These are phyloP conservation scores for Autographa pulchrina DNA, from an alignment of 2,888 invertebrate genomes.

Conservation along the genomic window DNA sequence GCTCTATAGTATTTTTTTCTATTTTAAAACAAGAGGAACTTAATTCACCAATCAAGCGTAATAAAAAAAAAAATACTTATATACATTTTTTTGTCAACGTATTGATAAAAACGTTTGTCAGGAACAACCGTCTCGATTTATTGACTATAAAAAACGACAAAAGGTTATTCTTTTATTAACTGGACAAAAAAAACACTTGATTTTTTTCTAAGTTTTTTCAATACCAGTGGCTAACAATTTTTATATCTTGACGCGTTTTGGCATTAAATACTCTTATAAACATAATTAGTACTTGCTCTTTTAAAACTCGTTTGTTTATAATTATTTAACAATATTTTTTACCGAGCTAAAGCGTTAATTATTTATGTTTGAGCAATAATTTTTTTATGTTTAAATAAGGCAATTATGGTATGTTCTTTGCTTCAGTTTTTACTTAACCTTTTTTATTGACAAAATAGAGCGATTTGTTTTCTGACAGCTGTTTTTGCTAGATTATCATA, in stretches of 20 bases:
- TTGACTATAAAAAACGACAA: conserved; percentile 59
- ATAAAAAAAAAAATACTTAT: conserved; percentile 25
- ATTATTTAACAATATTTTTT: background rate
- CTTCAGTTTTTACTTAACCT: background rate
- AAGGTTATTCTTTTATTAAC: conserved; percentile 58
- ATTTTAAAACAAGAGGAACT: conserved; percentile 27
- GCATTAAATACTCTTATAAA: conserved; percentile 20
- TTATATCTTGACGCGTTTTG: conserved; percentile 16
- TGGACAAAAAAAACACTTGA: conserved; percentile 38
- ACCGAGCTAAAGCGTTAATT: background rate
- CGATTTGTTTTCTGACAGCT: conserved; percentile 11
- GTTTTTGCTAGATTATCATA: background rate
- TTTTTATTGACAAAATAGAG: background rate
- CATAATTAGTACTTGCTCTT: conserved; percentile 25
- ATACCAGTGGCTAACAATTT: conserved; percentile 33
- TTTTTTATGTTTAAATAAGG: background rate
- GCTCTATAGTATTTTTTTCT: background rate
- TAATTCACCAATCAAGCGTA: conserved; percentile 21
- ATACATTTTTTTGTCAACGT: conserved; percentile 64
- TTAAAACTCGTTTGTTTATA: conserved; percentile 10
- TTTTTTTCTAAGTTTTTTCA: background rate
- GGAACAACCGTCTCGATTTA: conserved; percentile 64
- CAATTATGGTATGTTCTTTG: background rate
- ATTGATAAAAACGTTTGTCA: conserved; percentile 58
- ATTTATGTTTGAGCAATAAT: background rate